Evolutionary conservation across 2,888 invertebrate genomes (phyloP).

Genomic region (Drosophila subsilvestris): DNA sequence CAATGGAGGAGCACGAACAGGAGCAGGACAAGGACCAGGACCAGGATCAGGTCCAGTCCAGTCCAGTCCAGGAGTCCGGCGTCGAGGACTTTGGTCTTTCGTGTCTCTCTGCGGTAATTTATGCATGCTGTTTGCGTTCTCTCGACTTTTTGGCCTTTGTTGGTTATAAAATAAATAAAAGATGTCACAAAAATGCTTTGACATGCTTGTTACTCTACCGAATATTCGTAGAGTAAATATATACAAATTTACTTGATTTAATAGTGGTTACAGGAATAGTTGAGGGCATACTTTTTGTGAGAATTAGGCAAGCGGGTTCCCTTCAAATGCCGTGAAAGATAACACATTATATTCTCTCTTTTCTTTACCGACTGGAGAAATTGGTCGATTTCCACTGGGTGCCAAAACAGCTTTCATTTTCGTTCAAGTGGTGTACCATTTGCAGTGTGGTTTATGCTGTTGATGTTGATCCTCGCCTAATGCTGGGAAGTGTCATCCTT

Average conservation of each 20-base stretch:
- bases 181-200: slow-evolving; percentile 71
- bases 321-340: too few species aligned
- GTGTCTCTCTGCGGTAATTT: slow-evolving; percentile 70
- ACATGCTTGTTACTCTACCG: slow-evolving; percentile 65
- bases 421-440: background rate
- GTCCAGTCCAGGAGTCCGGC: slow-evolving; percentile 11
- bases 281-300: background rate
- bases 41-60: slow-evolving; percentile 8
- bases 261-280: background rate
- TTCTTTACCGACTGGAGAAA: too few species aligned
- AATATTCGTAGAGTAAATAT: slow-evolving; percentile 15
- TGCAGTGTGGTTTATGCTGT: background rate
- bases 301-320: too few species aligned
- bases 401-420: background rate
- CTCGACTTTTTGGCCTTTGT: slow-evolving; percentile 74
- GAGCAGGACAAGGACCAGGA: background rate
- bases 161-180: slow-evolving; percentile 71
- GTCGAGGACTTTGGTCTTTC: slow-evolving; percentile 38
- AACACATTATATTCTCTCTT: too few species aligned
- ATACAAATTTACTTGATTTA: slow-evolving; percentile 11
- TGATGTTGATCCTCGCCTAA: slow-evolving; percentile 4
- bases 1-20: slow-evolving; percentile 31
- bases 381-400: background rate
- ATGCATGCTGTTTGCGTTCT: slow-evolving; percentile 75
- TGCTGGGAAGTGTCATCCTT: slow-evolving; percentile 6